Base-by-base conservation (phyloP, 2,888 invertebrate species). In the Papilio demoleus region DNA sequence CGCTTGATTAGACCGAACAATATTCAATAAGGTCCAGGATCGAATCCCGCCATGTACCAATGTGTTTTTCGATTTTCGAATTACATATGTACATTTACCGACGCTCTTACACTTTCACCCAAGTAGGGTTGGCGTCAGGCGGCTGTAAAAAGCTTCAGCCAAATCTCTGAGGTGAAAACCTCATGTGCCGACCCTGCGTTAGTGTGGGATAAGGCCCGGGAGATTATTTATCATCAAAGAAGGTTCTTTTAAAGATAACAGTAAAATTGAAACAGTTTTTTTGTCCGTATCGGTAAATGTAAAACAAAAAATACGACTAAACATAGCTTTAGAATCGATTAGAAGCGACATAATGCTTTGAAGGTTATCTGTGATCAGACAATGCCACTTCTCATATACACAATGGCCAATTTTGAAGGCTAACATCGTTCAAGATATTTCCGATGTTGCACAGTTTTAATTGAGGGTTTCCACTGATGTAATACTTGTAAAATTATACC, bases 301-400 rank as follows among this genome's bases (percentile, higher is more conserved):
- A 31, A 31, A 1, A 31, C 24, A 53, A n/a, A 53, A 53, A 53
- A 31, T 24, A 24, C 12, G n/a, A 24, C 12, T 27, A 50, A 27
- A 12, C 14, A 24, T 27, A 6, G 53, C 53, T 31, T 31, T 31
- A 17, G 31, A 53, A 53, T 31, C 53, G 53, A 53, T 53, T 53
- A 53, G 53, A 53, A 31, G 53, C 31, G 53, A 53, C 17, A 9
- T 42, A 62, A 27, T 9, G 2, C 24, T 38, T 38, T 36, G 36
- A 22, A 53, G 50, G 53, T 53, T 31, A 53, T 31, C 53, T 17
- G n/a, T 31, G 53, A 50, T 50, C 50, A 53, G 53, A 53, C 53
- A 53, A 53, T 53, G 31, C 53, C 53, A 53, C 53, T 53, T 53
- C 53, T 31, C 53, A 31, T 53, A 53, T 53, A 53, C 50, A 50